Evolutionary conservation across 2,113 vertebrate species (phyloP).

Genomic region (Limanda limanda): DNA sequence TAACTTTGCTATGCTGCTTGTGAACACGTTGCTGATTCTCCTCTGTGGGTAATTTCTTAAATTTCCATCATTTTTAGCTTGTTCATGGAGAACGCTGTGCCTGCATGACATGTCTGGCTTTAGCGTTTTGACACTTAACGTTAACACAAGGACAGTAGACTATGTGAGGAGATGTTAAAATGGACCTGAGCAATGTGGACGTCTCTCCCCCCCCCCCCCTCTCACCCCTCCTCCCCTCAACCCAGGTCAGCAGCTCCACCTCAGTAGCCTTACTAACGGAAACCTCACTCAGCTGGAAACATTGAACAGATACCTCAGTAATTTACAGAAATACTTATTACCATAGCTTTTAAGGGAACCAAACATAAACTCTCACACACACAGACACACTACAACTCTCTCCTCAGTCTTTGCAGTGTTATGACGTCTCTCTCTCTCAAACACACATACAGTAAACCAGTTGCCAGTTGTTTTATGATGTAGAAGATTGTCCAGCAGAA

Average conservation of each 20-base stretch:
- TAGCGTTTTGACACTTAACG: too few relatives aligned
- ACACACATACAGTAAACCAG: conserved; percentile 16
- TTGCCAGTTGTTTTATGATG: conserved; percentile 50
- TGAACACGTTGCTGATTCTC: background rate
- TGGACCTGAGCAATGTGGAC: background rate
- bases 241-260: conserved; percentile 77
- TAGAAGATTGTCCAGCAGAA: conserved; percentile 32
- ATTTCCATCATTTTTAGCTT: too few relatives aligned
- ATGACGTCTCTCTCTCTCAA: background rate
- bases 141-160: background rate
- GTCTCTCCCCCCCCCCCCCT: conserved; percentile 13
- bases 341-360: conserved; percentile 73
- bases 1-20: conserved; percentile 22
- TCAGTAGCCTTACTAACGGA: conserved; percentile 80
- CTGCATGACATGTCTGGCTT: too few relatives aligned
- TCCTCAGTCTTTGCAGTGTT: conserved; percentile 59
- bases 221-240: conserved; percentile 32
- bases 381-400: conserved; percentile 44
- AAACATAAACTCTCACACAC: conserved; percentile 53
- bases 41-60: too few relatives aligned
- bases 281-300: conserved; percentile 73
- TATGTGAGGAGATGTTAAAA: background rate
- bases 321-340: conserved; percentile 62
- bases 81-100: too few relatives aligned
- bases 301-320: conserved; percentile 73